Base-by-base conservation (phyloP, 2,797 vertebrate species). In the Pachyuromys duprasi region DNA sequence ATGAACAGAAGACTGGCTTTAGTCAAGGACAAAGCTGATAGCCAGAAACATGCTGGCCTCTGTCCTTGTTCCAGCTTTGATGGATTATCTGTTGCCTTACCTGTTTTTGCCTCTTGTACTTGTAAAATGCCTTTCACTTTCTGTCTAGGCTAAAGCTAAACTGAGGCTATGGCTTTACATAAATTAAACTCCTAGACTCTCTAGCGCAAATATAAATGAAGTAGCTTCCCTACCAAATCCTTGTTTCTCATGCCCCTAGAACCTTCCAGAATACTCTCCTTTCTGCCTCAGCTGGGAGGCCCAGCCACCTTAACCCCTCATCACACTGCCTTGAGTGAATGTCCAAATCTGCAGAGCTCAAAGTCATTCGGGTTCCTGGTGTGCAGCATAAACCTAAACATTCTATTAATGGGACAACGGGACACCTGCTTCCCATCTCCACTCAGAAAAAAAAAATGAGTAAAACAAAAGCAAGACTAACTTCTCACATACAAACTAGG, bases 101-200 rank as follows among this genome's bases (percentile, higher is more conserved):
- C 90, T 94, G 80, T 94, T 62, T 3, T 67, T 91, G 86, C 75
- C 83, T 95, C 89, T 96, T 82, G 39, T 55, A 79, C 60, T 94
- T 96, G 80, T 95, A 94, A 94, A 94, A 97, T 90, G 92, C 60
- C 87, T 98, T 95, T 97, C n/a, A 92, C 49, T 96, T 94, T 96
- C 89, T 92, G 36, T 89, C 86, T 96, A 96, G 67, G 79, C 93
- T 96, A 89, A 97, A 89, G 81, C 80, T 97, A 96, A 96, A 89
- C 92, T 90, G 93, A 97, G 94, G 92, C 83, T 91, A 87, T 95
- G 94, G 95, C 94, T 97, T 98, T 96, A 97, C 96, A 24, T 95
- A 97, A 97, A 97, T 95, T 95, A 95, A 97, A 84, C 93, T 89
- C 91, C 79, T 97, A 92, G 96, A 78, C 84, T 91, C 91, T 96